phyloP scores from a whole-genome alignment of 2,113 vertebrate genomes.

The Pogonocichla stellata region DNA sequence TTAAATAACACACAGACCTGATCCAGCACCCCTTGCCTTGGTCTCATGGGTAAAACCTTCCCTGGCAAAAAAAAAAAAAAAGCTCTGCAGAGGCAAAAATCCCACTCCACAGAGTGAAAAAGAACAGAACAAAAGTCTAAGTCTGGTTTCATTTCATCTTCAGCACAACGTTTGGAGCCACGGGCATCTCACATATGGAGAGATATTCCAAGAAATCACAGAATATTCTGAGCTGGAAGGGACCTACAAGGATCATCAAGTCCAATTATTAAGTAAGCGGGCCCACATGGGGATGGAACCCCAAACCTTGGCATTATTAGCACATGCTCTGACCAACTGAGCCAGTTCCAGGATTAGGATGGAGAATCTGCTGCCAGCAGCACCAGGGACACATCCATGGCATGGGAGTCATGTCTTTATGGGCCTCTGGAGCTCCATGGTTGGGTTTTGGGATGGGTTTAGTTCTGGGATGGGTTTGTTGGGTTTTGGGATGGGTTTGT shows the following conservation, averaged over 20 bases:
- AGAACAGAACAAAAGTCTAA: background rate
- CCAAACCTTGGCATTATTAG: background rate
- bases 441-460: background rate
- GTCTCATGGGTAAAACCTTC: background rate
- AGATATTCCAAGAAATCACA: background rate
- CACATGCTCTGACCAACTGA: background rate
- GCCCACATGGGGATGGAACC: background rate
- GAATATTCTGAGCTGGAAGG: background rate
- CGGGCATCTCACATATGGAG: fast-evolving
- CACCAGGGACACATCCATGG: fast-evolving
- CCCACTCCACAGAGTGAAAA: background rate
- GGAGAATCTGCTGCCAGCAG: background rate
- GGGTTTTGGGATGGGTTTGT: background rate
- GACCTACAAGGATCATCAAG: background rate
- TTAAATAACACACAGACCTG: background rate
- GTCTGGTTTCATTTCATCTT: background rate
- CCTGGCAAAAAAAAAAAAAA: background rate
- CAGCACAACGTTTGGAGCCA: background rate
- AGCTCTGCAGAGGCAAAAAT: background rate
- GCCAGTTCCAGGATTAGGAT: background rate
- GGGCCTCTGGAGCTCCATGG: background rate
- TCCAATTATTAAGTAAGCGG: background rate
- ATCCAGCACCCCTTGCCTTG: background rate
- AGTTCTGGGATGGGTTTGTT: background rate
- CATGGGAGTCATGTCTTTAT: background rate